Evolutionary conservation across 2,797 vertebrate genomes (phyloP), one percentile per base, ranked within the genome.

Genomic region (Amphiprion clarkii): DNA sequence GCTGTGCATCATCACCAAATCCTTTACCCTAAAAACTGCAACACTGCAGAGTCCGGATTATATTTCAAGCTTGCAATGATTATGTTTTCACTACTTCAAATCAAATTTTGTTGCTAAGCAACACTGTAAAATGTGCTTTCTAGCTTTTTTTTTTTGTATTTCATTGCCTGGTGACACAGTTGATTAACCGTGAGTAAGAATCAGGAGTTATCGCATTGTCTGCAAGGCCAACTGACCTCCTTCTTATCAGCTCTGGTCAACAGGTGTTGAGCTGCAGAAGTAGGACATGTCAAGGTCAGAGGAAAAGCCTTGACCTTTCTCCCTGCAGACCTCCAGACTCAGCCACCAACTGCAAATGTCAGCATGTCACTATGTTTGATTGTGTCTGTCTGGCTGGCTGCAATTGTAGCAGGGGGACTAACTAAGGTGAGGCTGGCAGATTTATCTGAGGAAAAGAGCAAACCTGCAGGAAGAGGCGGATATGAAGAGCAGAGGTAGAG

Each of bases 401-500:
- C 76, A 88, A 89, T 59, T 48, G 65, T 29, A 62, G 78, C 69
- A 48, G 29, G 29, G 86, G 78, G 82, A 88, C 33, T 58, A 33
- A 71, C 1, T 58, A 19, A 29, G 29, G n/a, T 14, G 36, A 57
- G 40, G 70, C 29, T 57, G 84, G 77, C 82, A 88, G 74, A 52
- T 91, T 90, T 88, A 89, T 82, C 39, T 80, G 83, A 81, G 89
- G 89, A 91, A 91, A 82, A 72, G 14, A 74, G 44, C 61, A 17
- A 70, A 86, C 29, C 58, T 81, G 79, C 71, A 84, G 82, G 81
- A 80, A 84, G 67, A 82, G 49, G 0, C 51, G 21, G 56, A 58
- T 7, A 68, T 23, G 55, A 29, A 49, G 19, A n/a, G 9, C 13
- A 74, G 39, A 51, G 61, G 46, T 51, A 55, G 25, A 36, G 44